A percentile compares a stretch with the other conserved stretches of the same genome.
phyloP scores from a whole-genome alignment of 1,140 invertebrate genomes.

The Cecropterus lyciades region DNA sequence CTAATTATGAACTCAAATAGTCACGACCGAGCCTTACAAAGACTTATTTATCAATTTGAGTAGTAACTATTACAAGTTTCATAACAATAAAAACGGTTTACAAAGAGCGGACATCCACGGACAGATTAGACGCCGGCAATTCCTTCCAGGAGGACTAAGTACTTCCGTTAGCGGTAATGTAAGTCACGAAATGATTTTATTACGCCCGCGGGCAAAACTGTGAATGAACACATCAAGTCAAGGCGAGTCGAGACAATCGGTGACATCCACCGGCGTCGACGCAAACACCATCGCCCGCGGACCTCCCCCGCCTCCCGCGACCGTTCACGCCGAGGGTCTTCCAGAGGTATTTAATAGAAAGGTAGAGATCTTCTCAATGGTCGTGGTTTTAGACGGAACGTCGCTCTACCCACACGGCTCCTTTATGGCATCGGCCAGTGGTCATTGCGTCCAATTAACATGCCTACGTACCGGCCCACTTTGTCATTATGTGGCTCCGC shows the following conservation, averaged over 20 bases:
- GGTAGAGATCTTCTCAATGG: conserved; percentile 48
- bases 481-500: conserved; percentile 71
- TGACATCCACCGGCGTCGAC: conserved; percentile 51
- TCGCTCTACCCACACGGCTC: conserved; percentile 70
- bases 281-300: conserved; percentile 41
- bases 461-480: conserved; percentile 77
- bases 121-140: not conserved
- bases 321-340: not conserved
- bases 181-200: conserved; percentile 45
- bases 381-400: conserved; percentile 66
- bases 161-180: conserved; percentile 31
- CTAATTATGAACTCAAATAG: not conserved
- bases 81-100: not conserved
- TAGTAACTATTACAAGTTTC: not conserved
- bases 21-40: not conserved
- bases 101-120: not conserved
- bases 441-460: conserved; percentile 76
- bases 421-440: conserved; percentile 69
- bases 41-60: not conserved
- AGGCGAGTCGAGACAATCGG: conserved; percentile 56
- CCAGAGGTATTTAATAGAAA: conserved; percentile 18
- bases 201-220: conserved; percentile 64
- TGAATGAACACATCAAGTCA: conserved; percentile 74
- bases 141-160: conserved; percentile 14
- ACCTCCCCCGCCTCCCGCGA: conserved; percentile 43